Percentiles rank a stretch among this genome's conserved stretches.
Conservation (phyloP, 2,888 invertebrate species). For the Gari tellinella region DNA sequence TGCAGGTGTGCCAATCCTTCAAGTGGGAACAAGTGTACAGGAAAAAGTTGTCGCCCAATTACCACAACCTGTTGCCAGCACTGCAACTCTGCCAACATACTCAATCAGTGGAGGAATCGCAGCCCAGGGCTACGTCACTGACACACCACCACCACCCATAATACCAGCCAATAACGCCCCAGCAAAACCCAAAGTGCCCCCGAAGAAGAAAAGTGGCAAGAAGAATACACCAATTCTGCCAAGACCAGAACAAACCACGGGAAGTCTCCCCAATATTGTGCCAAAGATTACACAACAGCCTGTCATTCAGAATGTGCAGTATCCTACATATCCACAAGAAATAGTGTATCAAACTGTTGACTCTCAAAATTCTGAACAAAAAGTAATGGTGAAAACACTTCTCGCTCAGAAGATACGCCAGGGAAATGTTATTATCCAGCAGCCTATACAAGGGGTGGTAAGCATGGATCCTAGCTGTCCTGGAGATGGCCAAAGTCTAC, state of each 20-base stretch:
- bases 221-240: slow-evolving; percentile 55
- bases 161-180: slow-evolving; percentile 15
- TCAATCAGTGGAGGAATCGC: slow-evolving; percentile 29
- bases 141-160: slow-evolving; percentile 10
- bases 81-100: slow-evolving; percentile 39
- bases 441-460: slow-evolving; percentile 47
- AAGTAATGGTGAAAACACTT: slow-evolving; percentile 96
- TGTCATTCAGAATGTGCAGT: slow-evolving; percentile 76
- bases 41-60: too few relatives aligned
- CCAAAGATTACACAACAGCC: slow-evolving; percentile 76
- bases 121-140: slow-evolving; percentile 36
- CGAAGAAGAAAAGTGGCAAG: slow-evolving; percentile 37
- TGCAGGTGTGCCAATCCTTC: slow-evolving; percentile 38
- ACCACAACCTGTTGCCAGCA: background rate
- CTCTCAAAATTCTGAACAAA: slow-evolving; percentile 85
- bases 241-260: slow-evolving; percentile 29
- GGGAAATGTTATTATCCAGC: slow-evolving; percentile 55
- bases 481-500: slow-evolving; percentile 49
- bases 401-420: slow-evolving; percentile 91
- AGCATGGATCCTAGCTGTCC: slow-evolving; percentile 36
- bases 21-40: slow-evolving; percentile 16
- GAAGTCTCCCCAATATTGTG: slow-evolving; percentile 37
- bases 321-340: slow-evolving; percentile 50
- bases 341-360: slow-evolving; percentile 52
- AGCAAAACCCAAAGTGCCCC: slow-evolving; percentile 27